Base-by-base conservation (phyloP, 2,888 invertebrate genomes). In the Helleia helle region DNA sequence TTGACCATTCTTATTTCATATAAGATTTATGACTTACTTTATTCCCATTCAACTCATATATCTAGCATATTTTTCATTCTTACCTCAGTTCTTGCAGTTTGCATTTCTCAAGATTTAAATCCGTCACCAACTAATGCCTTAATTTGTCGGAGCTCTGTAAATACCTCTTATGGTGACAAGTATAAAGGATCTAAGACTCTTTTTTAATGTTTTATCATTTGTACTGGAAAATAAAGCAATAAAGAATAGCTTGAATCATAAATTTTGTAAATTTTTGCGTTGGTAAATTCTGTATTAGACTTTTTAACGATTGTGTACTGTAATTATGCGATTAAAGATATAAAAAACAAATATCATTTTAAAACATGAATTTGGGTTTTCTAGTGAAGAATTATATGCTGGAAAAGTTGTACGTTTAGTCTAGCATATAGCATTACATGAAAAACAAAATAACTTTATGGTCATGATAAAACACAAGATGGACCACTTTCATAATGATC, bases 81-180 rank as follows among this genome's bases (percentile, higher is more conserved):
- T 7, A 12, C 12, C 17, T 7, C 34, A 11, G 12, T 11, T 12
- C 34, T 34, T 18, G 12, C 7, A 12, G 18, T 22, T 11, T 27
- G 18, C 34, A 12, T 34, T 13, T 34, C 13, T 22, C 34, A 22
- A 12, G 34, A 11, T 18, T 18, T 22, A 4, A 22, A 8, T 2
- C 22, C 6, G 18, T 18, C 5, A 3, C 18, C 14, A 18, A 31
- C 17, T 22, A 34, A 34, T 11, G 18, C 11, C 7, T 22, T 22
- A 22, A 34, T 34, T 34, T 34, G 34, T 34, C 6, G 7, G 11
- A 11, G 34, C 22, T 18, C 18, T 11, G 34, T 34, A 34, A 22
- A 34, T 34, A 34, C 4, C 22, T 8, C 7, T 8, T 22, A 22
- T 22, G 34, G 22, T 7, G 6, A 31, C 11, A 18, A 9, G 22